phyloP scores from a whole-genome alignment of 2,797 vertebrate species.

The Eulemur mongoz region DNA sequence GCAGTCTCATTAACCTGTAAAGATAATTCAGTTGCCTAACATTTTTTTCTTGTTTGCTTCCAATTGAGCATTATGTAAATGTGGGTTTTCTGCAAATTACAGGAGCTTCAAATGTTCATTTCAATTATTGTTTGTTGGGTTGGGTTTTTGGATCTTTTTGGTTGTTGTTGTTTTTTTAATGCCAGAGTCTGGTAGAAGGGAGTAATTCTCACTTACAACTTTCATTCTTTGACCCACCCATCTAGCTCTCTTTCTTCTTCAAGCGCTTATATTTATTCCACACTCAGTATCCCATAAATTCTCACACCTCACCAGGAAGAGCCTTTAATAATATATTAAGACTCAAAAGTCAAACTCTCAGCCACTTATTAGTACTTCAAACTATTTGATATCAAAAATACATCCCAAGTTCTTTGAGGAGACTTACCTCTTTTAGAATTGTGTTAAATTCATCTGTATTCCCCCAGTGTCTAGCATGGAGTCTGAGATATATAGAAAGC shows the following conservation, averaged over 20 bases:
- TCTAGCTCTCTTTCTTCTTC: neutral
- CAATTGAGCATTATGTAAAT: constrained; percentile 32
- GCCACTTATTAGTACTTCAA: neutral
- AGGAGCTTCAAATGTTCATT: neutral
- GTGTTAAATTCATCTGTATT: neutral
- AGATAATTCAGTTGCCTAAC: constrained; percentile 57
- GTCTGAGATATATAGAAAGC: neutral
- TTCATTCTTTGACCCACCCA: neutral
- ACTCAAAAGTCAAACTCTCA: neutral
- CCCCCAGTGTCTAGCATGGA: neutral
- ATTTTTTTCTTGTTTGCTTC: constrained; percentile 55
- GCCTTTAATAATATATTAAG: neutral
- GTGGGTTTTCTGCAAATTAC: constrained; percentile 31
- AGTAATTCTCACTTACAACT: neutral
- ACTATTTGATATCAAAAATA: neutral
- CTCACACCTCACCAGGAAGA: neutral
- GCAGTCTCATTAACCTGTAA: constrained; percentile 66
- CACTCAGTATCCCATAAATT: neutral
- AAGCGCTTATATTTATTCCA: neutral
- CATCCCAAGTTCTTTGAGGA: neutral
- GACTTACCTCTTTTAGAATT: neutral
- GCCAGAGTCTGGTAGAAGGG: neutral
- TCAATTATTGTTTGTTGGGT: neutral
- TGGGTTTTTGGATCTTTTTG: neutral
- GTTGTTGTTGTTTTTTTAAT: neutral